Evolutionary conservation across 2,888 invertebrate genomes (phyloP).

Genomic region (Euplagia quadripunctaria): DNA sequence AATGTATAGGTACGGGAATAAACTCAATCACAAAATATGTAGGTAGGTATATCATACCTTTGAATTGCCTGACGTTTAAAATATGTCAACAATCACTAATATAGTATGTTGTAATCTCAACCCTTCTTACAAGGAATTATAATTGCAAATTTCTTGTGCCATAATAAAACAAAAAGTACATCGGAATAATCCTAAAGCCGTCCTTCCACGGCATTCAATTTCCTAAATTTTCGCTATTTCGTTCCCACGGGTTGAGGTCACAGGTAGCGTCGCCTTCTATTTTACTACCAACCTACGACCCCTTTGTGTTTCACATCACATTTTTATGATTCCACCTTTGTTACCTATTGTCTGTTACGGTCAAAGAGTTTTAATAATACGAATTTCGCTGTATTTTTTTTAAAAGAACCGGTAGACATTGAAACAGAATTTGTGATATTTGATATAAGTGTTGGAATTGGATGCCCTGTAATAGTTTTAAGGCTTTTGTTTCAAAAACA

Average conservation of each 20-base stretch:
- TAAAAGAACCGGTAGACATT: conserved; percentile 18
- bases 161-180: conserved; percentile 13
- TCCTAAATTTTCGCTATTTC: conserved; percentile 45
- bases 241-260: conserved; percentile 43
- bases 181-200: conserved; percentile 18
- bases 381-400: conserved; percentile 35
- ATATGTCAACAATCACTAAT: background rate
- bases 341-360: conserved; percentile 55
- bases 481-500: conserved; percentile 11
- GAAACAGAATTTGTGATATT: conserved; percentile 34
- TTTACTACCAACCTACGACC: conserved; percentile 46
- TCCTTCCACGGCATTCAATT: conserved; percentile 25
- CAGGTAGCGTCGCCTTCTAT: conserved; percentile 53
- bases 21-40: too few relatives aligned
- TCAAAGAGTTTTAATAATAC: conserved; percentile 65
- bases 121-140: conserved; percentile 13
- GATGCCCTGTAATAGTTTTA: conserved; percentile 12
- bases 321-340: conserved; percentile 62
- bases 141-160: background rate
- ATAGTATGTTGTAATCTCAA: background rate
- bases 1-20: too few relatives aligned
- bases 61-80: too few relatives aligned
- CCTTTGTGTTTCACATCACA: conserved; percentile 53
- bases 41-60: too few relatives aligned
- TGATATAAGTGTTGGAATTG: conserved; percentile 26